Evolutionary conservation across 1,140 invertebrate genomes (phyloP).

Genomic region (Diploscapter pachys): DNA sequence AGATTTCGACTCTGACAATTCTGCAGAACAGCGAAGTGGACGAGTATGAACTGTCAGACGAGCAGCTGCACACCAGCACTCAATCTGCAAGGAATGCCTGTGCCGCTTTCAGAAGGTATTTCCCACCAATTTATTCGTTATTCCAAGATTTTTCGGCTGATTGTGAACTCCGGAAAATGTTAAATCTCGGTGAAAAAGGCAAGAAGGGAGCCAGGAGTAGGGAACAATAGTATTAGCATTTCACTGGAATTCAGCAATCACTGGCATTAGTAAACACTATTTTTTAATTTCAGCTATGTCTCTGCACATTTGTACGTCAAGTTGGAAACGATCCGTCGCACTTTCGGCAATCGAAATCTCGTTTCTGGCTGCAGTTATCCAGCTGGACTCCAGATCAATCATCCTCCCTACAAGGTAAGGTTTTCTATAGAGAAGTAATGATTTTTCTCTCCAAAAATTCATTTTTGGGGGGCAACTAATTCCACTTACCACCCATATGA

Average conservation of each 20-base stretch:
- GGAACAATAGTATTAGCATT: too few relatives aligned
- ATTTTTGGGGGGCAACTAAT: too few relatives aligned
- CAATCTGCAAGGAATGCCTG: constrained; percentile 17
- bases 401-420: constrained; percentile 3
- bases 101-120: constrained; percentile 63
- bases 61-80: constrained; percentile 32
- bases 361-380: constrained; percentile 7
- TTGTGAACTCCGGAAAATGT: too few relatives aligned
- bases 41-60: constrained; percentile 10
- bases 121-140: not conserved
- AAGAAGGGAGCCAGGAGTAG: too few relatives aligned
- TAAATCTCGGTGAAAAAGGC: too few relatives aligned
- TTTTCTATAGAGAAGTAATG: not conserved
- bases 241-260: too few relatives aligned
- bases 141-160: not conserved
- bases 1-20: constrained; percentile 34
- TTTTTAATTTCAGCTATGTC: constrained; percentile 18
- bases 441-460: not conserved
- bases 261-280: too few relatives aligned
- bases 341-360: not conserved
- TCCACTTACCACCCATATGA: too few relatives aligned
- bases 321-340: constrained; percentile 60
- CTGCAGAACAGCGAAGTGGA: constrained; percentile 10
- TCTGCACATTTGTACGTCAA: constrained; percentile 75
- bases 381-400: not conserved